Evolutionary conservation across 1,140 invertebrate genomes (phyloP).

Genomic region (Drosophila tropicalis): DNA sequence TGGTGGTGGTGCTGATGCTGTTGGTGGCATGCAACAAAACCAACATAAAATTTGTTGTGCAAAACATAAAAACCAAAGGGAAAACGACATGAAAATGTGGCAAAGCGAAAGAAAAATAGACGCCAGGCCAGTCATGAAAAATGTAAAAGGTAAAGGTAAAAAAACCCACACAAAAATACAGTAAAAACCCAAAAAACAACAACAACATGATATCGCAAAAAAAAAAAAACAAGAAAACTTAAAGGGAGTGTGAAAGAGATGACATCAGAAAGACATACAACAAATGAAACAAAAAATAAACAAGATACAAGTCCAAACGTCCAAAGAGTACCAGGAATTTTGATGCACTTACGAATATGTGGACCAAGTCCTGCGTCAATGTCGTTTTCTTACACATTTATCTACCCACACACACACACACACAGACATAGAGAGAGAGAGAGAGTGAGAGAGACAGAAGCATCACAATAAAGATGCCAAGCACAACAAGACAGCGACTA

Average conservation of each 20-base stretch:
- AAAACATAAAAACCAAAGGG: constrained; percentile 77
- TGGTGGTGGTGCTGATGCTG: too few relatives aligned
- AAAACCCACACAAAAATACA: neutral
- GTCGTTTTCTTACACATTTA: constrained; percentile 27
- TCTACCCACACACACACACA: constrained; percentile 17
- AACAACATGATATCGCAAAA: constrained; percentile 24
- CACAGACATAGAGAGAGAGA: constrained; percentile 20
- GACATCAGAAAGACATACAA: constrained; percentile 2
- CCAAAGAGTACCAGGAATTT: constrained; percentile 64
- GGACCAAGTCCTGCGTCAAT: constrained; percentile 19
- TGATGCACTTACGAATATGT: constrained; percentile 70
- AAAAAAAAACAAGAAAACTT: constrained; percentile 18
- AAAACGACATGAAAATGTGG: constrained; percentile 71
- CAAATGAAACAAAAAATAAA: constrained; percentile 45
- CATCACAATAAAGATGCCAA: constrained; percentile 49
- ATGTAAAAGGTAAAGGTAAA: constrained; percentile 18
- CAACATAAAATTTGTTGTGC: constrained; percentile 77
- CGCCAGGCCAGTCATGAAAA: constrained; percentile 31
- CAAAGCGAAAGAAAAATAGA: constrained; percentile 43
- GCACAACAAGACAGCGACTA: constrained; percentile 8
- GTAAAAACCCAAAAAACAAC: neutral
- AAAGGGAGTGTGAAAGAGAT: neutral
- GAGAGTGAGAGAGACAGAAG: constrained; percentile 8
- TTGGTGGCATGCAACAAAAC: constrained; percentile 54
- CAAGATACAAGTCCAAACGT: constrained; percentile 66